phyloP scores from a whole-genome alignment of 2,797 vertebrate genomes.

The Eurystomus glaucurus region DNA sequence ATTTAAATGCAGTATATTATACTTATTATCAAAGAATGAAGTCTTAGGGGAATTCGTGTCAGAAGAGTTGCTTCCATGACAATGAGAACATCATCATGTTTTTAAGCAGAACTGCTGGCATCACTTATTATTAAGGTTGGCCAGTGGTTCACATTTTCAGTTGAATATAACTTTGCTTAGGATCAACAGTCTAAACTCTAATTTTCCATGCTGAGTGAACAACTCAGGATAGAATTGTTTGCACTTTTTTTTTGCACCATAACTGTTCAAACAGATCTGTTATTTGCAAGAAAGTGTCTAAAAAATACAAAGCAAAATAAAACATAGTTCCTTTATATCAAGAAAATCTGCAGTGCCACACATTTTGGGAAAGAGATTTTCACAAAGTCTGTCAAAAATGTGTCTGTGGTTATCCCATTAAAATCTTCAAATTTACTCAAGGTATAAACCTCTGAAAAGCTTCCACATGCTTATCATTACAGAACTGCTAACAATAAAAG shows the following conservation, averaged over 20 bases:
- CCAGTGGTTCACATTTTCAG: background rate
- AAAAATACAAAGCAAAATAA: background rate
- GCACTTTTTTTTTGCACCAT: background rate
- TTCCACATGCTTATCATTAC: background rate
- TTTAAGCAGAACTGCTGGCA: background rate
- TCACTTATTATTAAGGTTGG: background rate
- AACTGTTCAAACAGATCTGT: background rate
- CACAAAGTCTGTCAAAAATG: background rate
- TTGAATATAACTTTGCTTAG: background rate
- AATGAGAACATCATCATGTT: constrained; percentile 52
- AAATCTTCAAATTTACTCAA: background rate
- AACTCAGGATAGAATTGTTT: background rate
- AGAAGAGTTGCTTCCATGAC: constrained; percentile 38
- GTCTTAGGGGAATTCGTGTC: background rate
- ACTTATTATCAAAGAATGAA: constrained; percentile 42
- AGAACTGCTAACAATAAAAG: background rate
- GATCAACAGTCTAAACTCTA: background rate
- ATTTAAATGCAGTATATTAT: background rate
- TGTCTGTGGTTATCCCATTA: background rate
- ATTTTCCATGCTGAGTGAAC: background rate
- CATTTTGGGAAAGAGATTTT: background rate
- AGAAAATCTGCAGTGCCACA: background rate
- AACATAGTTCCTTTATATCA: background rate
- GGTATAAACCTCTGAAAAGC: background rate
- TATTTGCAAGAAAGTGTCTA: background rate